Evolutionary conservation across 2,113 vertebrate genomes (phyloP).

Genomic region (Tenrec ecaudatus): DNA sequence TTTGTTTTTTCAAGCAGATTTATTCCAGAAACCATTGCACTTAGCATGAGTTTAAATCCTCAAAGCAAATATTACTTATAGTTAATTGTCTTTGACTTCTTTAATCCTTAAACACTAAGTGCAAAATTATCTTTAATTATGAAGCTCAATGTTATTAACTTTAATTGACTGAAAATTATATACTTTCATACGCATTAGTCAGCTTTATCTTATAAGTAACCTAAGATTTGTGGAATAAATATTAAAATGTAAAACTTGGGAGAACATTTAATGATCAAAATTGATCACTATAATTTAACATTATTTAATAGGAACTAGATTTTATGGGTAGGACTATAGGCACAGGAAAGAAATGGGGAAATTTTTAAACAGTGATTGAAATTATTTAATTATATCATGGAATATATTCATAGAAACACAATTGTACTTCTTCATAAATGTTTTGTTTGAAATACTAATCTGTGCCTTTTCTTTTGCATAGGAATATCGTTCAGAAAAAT

Average conservation of each 20-base stretch:
- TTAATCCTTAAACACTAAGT: constrained; percentile 32
- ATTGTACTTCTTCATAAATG: constrained; percentile 53
- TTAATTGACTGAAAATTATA: constrained; percentile 61
- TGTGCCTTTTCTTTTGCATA: constrained; percentile 76
- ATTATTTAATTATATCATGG: constrained; percentile 28
- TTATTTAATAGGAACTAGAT: constrained; percentile 2
- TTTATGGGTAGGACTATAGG: constrained; percentile 25
- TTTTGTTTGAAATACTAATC: constrained; percentile 25
- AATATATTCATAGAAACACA: neutral
- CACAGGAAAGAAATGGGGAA: constrained; percentile 10
- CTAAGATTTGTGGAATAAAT: constrained; percentile 39
- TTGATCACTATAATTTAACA: constrained; percentile 18
- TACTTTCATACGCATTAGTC: neutral
- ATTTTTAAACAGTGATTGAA: constrained; percentile 35
- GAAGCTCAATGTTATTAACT: constrained; percentile 34
- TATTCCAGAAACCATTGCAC: neutral
- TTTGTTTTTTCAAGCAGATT: neutral
- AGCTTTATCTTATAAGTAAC: constrained; percentile 51
- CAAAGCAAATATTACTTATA: neutral
- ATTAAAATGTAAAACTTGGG: constrained; percentile 53
- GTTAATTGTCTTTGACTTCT: constrained; percentile 43
- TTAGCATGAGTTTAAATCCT: constrained; percentile 31
- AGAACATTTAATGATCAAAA: constrained; percentile 51
- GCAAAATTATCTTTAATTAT: constrained; percentile 56
- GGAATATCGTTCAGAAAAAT: constrained; percentile 99